Evolutionary conservation across 2,113 vertebrate genomes (phyloP).

Genomic region (Rhodinocichla rosea): DNA sequence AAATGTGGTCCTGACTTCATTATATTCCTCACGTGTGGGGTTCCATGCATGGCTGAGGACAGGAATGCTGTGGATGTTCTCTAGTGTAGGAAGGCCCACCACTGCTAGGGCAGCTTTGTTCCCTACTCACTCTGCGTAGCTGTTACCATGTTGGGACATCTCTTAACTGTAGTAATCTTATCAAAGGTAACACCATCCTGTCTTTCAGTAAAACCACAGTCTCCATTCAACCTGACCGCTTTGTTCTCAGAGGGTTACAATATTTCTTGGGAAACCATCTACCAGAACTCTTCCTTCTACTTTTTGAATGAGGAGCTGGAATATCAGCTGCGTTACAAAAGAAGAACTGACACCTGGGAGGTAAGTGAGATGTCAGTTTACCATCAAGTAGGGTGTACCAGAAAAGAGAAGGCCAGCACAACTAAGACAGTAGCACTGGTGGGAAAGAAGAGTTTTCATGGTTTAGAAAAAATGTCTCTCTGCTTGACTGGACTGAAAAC

Average conservation of each 20-base stretch:
- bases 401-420: neutral
- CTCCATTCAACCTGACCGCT: slow-evolving; percentile 76
- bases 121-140: neutral
- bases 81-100: neutral
- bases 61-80: neutral
- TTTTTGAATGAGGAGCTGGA: slow-evolving; percentile 53
- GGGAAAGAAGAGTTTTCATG: neutral
- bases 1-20: neutral
- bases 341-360: slow-evolving; percentile 37
- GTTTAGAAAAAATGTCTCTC: neutral
- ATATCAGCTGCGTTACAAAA: slow-evolving; percentile 78
- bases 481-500: neutral
- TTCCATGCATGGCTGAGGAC: neutral
- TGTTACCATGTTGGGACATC: neutral
- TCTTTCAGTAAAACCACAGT: slow-evolving; percentile 79
- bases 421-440: neutral
- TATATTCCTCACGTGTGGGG: neutral
- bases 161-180: neutral
- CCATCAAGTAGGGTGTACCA: neutral
- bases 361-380: slow-evolving; percentile 52
- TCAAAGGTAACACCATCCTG: neutral
- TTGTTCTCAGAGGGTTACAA: slow-evolving; percentile 63
- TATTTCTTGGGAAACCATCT: slow-evolving; percentile 80
- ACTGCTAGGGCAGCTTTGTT: neutral
- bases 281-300: neutral